Evolutionary conservation across 2,113 vertebrate genomes (phyloP).

Genomic region (Euleptes europaea): DNA sequence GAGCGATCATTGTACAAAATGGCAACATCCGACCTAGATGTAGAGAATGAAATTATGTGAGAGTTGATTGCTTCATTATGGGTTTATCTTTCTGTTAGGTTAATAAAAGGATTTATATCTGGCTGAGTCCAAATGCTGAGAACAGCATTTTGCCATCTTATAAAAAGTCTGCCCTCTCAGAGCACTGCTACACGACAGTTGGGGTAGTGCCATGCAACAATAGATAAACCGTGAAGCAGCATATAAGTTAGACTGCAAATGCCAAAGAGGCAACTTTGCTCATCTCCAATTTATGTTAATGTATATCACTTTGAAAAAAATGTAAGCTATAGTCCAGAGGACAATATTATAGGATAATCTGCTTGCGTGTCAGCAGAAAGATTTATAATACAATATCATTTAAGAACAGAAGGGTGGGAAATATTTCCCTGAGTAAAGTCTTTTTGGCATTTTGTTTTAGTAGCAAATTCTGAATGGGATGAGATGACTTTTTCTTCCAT

Average conservation of each 20-base stretch:
- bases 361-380: background rate
- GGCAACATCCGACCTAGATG: constrained; percentile 91
- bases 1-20: constrained; percentile 97
- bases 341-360: fast-evolving
- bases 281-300: background rate
- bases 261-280: background rate
- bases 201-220: too few relatives aligned
- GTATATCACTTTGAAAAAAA: too few relatives aligned
- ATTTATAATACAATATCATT: background rate
- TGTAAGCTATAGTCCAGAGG: background rate
- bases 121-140: background rate
- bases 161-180: background rate
- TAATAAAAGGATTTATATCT: background rate
- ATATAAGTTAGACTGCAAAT: background rate
- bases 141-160: background rate
- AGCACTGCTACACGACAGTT: too few relatives aligned
- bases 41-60: background rate
- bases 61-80: background rate
- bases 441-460: constrained; percentile 5
- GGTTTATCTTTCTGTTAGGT: background rate
- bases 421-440: constrained; percentile 20
- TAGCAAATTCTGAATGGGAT: constrained; percentile 30
- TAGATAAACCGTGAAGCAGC: background rate
- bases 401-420: constrained; percentile 21
- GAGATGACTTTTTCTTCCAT: constrained; percentile 42